Evolutionary conservation across 2,888 invertebrate genomes (phyloP), one percentile per base, ranked within the genome.

Genomic region (Tetropium fuscum): DNA sequence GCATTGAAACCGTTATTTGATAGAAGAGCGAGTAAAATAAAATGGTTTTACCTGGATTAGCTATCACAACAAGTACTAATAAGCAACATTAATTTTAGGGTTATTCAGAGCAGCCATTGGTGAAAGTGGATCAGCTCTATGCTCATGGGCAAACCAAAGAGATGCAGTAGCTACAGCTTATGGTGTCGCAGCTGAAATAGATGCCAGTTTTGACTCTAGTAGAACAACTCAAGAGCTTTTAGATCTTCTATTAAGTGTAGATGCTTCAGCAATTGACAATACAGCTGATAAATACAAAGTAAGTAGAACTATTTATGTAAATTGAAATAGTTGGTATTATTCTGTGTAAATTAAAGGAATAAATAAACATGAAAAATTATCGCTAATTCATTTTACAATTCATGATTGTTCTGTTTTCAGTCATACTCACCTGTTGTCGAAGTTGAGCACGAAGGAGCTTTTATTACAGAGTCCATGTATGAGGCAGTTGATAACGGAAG

Each of bases 121-220:
- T 6, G 62, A 69, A 34, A 74, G 73, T 53, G 74, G 72, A 3
- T 64, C 72, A 7, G 69, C 69, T 11, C 41, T 74, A 8, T 61
- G 60, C 13, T 45, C 66, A 19, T 73, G 72, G 72, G 70, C 69
- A 4, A 59, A 60, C 22, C 68, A 72, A 58, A 64, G 67, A 40
- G 60, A 71, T 47, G 67, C 75, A 3, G 61, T 67, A 25, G 60
- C 67, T n/a, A 72, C 69, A 8, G 74, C 75, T 11, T 74, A 64
- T 51, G 60, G 60, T 8, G 51, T 70, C 22, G 71, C 67, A 22
- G 55, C 56, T 1, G 45, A 55, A 11, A 68, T 69, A 16, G 57
- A 69, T 58, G 45, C 61, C 11, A 47, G 13, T 10, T 61, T 62
- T 27, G 22, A 34, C n/a, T 44, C 49, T 7, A 59, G 60, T 49